Evolutionary conservation across 1,140 invertebrate species (phyloP), one percentile per base, ranked within the genome.

Genomic region (Drosophila tsacasi): DNA sequence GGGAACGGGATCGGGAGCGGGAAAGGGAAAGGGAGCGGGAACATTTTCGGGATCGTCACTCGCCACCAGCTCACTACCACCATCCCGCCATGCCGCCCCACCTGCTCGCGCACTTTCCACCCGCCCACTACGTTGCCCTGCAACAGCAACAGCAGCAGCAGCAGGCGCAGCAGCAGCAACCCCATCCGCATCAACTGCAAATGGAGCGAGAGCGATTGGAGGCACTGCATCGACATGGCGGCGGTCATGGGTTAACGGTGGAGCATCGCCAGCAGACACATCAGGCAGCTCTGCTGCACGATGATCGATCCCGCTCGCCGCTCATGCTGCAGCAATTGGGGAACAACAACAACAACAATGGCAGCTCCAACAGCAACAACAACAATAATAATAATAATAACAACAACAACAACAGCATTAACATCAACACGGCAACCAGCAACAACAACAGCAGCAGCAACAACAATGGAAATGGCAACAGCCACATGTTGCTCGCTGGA

Each of bases 271-370:
- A 50, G 27, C 76, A 73, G 12, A 21, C 30, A 27, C 69, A 62
- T 42, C 69, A 67, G 21, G 32, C 37, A 5, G 63, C 54, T 4
- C 8, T 32, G 5, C 21, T 49, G 10, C 89, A 87, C 23, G 85
- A 92, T 44, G 91, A 90, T 2, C 78, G 91, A 21, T 93, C 92
- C 21, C 92, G 89, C 27, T 93, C 91, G n/a, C 92, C 92, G n/a
- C 58, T 87, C 1, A 59, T 83, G 67, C 62, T 80, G 21, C 84
- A 92, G 13, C 61, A 77, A 35, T 37, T 91, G 57, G 75, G 69
- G 47, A 47, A 30, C 37, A 84, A 37, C 50, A 77, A 63, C 59
- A 77, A 63, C 59, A 84, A 60, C 35, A 78, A 75, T n/a, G 57
- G 19, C 35, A 66, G 21, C 35, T 39, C 54, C 0, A 69, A 15